Evolutionary conservation across 1,140 invertebrate species (phyloP).

Genomic region (Bathynomus jamesi): DNA sequence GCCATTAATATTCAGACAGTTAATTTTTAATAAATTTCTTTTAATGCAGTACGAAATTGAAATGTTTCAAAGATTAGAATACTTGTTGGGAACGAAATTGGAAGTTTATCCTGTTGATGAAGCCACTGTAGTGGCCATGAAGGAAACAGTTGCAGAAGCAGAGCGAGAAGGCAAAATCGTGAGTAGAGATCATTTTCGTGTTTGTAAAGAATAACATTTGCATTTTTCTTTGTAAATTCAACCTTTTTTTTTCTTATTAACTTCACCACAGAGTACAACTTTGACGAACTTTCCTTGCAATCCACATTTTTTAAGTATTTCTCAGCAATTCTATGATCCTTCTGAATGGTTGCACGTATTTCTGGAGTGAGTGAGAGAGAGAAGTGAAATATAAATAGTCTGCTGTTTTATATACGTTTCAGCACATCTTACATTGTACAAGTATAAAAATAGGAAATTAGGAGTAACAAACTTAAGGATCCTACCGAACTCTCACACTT

Average conservation of each 20-base stretch:
- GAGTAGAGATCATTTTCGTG: neutral
- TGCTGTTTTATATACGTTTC: no score
- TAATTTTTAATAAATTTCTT: neutral
- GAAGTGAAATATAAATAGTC: no score
- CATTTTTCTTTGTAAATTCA: neutral
- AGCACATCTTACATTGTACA: no score
- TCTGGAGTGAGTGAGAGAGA: no score
- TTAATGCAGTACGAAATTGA: constrained; percentile 1
- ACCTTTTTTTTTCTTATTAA: neutral
- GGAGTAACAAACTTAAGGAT: no score
- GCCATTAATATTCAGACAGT: no score
- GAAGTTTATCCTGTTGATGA: neutral
- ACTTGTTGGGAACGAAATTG: neutral
- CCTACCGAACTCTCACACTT: no score
- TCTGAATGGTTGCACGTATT: no score
- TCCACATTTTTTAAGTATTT: neutral
- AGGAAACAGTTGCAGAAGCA: neutral
- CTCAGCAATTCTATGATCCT: no score
- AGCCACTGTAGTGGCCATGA: neutral
- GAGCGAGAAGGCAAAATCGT: neutral
- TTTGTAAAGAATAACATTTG: neutral
- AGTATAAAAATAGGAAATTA: no score
- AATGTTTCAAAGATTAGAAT: neutral
- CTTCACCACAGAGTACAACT: neutral
- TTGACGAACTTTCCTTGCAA: neutral